Evolutionary conservation across 2,113 vertebrate species (phyloP), one percentile per base, ranked within the genome.

Genomic region (Oncorhynchus masou): DNA sequence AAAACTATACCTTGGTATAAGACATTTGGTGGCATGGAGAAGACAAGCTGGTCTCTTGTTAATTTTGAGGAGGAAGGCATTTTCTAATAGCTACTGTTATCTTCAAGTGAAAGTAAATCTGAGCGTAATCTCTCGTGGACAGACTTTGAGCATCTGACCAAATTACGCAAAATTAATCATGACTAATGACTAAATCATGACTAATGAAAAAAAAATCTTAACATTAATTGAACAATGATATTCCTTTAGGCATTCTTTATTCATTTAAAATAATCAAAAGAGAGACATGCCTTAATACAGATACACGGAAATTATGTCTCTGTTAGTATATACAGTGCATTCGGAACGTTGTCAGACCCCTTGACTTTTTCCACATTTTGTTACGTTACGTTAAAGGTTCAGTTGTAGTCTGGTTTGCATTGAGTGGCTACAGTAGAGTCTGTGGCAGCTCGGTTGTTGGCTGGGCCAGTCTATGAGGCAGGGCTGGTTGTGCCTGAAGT

Each of bases 401-500:
- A 34, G 34, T 34, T 51, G 19, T 60, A 22, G 20, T 60, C 20
- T 60, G 57, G 57, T 60, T n/a, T 54, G 4, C 57, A 60, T 22
- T 60, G 57, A 19, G 57, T 19, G 57, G 57, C 2, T 60, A 5
- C 7, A n/a, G 20, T 60, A 51, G 11, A 51, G 49, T 51, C 49
- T 51, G 15, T 51, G 9, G 49, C 49, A 22, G 20, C 57, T 51
- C 49, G 6, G 16, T 60, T 34, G 34, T 34, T 34, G 34, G 34
- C 34, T 34, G 34, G 34, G 6, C 34, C 34, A 34, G 34, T 34
- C 34, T 34, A 39, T 9, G 4, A 91, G 92, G 74, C 98, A 99
- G 51, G 96, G 92, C 87, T 93, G 92, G 88, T 93, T 96, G 83
- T 98, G 97, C 66, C 97, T 94, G 80, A 97, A 99, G 65, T 93